Evolutionary conservation across 2,113 vertebrate species (phyloP).

Genomic region (Heteronetta atricapilla): DNA sequence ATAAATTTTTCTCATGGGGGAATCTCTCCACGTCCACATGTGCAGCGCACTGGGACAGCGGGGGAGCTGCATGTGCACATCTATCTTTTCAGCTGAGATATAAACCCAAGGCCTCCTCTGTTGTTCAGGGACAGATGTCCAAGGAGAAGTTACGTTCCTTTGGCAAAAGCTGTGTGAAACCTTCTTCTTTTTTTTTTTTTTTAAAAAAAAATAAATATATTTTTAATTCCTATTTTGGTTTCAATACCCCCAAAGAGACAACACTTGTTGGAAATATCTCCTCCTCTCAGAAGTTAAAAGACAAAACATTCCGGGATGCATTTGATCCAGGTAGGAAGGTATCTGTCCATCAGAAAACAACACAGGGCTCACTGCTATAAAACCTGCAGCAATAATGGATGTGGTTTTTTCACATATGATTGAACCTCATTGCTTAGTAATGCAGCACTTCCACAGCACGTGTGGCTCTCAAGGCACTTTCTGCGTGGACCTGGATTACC

Average conservation of each 20-base stretch:
- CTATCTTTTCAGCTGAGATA: conserved; percentile 34
- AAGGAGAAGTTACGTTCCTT: conserved; percentile 15
- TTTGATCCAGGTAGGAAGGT: conserved; percentile 11
- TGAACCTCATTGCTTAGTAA: neutral
- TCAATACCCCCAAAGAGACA: neutral
- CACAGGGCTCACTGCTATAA: neutral
- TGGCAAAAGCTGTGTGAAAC: neutral
- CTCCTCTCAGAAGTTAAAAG: neutral
- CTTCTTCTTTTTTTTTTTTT: neutral
- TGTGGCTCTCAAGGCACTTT: conserved; percentile 8
- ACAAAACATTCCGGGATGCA: neutral
- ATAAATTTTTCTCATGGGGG: neutral
- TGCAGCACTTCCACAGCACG: neutral
- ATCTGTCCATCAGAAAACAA: neutral
- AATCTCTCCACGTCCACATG: neutral
- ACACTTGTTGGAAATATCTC: neutral
- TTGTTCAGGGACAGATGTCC: conserved; percentile 47
- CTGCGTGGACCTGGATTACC: neutral
- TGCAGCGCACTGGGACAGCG: neutral
- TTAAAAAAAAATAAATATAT: too few species aligned
- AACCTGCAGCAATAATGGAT: neutral
- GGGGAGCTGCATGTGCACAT: neutral
- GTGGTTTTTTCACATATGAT: neutral
- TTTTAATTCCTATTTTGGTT: neutral
- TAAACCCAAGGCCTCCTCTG: conserved; percentile 34